Evolutionary conservation across 2,797 vertebrate species (phyloP).

Genomic region (Sebastes minor): DNA sequence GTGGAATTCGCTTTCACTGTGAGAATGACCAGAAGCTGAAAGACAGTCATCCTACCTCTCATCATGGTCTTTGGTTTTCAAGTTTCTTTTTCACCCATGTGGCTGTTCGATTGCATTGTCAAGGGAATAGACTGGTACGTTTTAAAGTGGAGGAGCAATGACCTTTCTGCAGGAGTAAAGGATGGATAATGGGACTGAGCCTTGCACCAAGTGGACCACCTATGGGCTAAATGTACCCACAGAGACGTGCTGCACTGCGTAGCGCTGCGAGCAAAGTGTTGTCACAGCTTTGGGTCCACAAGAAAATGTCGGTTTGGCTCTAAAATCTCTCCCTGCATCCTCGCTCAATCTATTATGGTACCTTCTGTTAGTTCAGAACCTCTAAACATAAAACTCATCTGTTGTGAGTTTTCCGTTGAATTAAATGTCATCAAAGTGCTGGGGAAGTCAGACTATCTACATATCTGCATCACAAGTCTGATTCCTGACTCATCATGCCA

Average conservation of each 20-base stretch:
- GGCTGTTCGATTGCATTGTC: constrained; percentile 10
- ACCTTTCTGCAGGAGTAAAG: constrained; percentile 27
- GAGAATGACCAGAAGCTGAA: constrained; percentile 72
- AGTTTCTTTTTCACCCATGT: constrained; percentile 56
- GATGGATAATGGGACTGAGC: constrained; percentile 10
- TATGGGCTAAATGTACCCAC: constrained; percentile 4
- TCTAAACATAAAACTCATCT: constrained; percentile 27
- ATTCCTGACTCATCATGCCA: constrained; percentile 45
- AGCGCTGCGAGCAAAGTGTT: constrained; percentile 21
- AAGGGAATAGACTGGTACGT: constrained; percentile 6
- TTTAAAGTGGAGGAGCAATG: constrained; percentile 28
- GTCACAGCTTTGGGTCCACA: constrained; percentile 24
- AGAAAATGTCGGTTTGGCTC: neutral
- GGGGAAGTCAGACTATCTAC: constrained; percentile 27
- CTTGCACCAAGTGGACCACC: constrained; percentile 48
- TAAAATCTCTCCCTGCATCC: neutral
- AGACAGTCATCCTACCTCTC: constrained; percentile 79
- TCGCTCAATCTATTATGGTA: constrained; percentile 10
- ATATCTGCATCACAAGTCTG: constrained; percentile 40
- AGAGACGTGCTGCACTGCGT: constrained; percentile 10
- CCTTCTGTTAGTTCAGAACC: constrained; percentile 34
- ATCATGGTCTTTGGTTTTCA: constrained; percentile 67
- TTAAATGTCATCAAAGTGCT: constrained; percentile 43
- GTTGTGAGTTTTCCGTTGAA: constrained; percentile 27
- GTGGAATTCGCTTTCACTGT: constrained; percentile 69